Base-by-base conservation (phyloP, 2,888 invertebrate species). In the Aporophyla lueneburgensis region DNA sequence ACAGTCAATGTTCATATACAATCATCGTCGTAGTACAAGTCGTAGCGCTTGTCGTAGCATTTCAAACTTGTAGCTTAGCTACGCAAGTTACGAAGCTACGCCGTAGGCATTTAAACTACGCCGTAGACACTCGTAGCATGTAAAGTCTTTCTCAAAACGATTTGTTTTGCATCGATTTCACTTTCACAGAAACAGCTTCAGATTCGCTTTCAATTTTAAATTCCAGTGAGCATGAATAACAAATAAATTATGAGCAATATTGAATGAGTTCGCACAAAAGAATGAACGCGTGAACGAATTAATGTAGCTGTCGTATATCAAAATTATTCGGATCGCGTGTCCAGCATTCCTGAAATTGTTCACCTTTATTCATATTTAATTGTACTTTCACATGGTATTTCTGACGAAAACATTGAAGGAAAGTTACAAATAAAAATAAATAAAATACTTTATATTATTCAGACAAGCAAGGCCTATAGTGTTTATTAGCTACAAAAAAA, bases 61-160 rank as follows among this genome's bases (percentile, higher is more conserved):
- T 67, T 21, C 0, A 54, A 49, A 33, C 33, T 24, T 59, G 68
- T 78, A 85, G 79, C 76, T 75, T 70, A 10, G 46, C 77, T 71
- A 85, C 83, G 62, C 58, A 83, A 79, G 76, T 74, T 84, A 80
- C 6, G 40, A 24, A 16, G 43, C 79, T 77, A 79, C 83, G 87
- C 49, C 79, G 79, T 82, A 79, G 85, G 10, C 76, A 33, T 21
- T 12, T 9, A 49, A 58, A 10, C 83, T 86, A 87, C 87, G 87
- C 40, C 83, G 86, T 87, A 87, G 86, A 0, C 46, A n/a, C 19
- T 6, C 69, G 79, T 77, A 87, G 76, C 73, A 33, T 56, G 19
- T 9, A 21, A 58, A 69, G 1, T 73, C 12, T n/a, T 54, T 51
- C 43, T 21, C 7, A 56, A 69, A 58, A n/a, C 27, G 4, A 24